A percentile compares a stretch with the other conserved stretches of the same genome.
These are phyloP conservation scores for Meganola albula DNA, from an alignment of 2,888 invertebrate genomes.

Conservation along the genomic window DNA sequence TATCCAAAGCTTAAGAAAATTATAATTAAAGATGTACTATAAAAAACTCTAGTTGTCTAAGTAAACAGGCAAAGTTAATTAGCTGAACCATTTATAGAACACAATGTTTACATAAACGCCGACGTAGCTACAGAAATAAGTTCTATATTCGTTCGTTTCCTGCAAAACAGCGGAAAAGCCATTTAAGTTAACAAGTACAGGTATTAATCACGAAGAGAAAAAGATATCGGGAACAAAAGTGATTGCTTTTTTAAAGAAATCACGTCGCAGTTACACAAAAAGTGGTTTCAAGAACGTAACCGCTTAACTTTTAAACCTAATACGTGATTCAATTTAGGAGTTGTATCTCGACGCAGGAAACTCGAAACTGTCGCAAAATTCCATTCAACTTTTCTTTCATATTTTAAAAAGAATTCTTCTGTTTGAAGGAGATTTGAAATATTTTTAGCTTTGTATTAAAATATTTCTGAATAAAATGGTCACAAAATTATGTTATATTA, in stretches of 20 bases:
- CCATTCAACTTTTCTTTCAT: conserved; percentile 62
- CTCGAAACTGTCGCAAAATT: conserved; percentile 60
- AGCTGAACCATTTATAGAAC: conserved; percentile 19
- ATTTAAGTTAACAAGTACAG: conserved; percentile 53
- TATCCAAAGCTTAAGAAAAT: too few relatives aligned
- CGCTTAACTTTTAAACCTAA: conserved; percentile 75
- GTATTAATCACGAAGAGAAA: conserved; percentile 49
- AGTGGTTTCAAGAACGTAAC: conserved; percentile 66
- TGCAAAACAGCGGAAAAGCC: conserved; percentile 36
- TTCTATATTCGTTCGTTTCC: conserved; percentile 18
- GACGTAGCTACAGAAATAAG: conserved; percentile 22
- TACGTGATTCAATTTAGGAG: conserved; percentile 76
- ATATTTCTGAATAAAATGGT: too few relatives aligned
- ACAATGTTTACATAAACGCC: conserved; percentile 20
- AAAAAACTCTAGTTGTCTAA: too few relatives aligned
- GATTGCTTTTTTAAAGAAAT: conserved; percentile 54
- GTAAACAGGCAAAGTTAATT: conserved; percentile 28
- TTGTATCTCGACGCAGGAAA: conserved; percentile 54
- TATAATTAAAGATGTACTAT: too few relatives aligned
- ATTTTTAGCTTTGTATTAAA: too few relatives aligned
- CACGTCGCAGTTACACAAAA: conserved; percentile 67
- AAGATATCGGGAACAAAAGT: conserved; percentile 54
- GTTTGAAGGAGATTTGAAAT: too few relatives aligned
- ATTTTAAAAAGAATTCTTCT: conserved; percentile 46
- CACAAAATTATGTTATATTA: too few relatives aligned